These are phyloP conservation scores for Trissonchulus sp. DNA, from an alignment of 2,888 invertebrate genomes.

Conservation along the genomic window DNA sequence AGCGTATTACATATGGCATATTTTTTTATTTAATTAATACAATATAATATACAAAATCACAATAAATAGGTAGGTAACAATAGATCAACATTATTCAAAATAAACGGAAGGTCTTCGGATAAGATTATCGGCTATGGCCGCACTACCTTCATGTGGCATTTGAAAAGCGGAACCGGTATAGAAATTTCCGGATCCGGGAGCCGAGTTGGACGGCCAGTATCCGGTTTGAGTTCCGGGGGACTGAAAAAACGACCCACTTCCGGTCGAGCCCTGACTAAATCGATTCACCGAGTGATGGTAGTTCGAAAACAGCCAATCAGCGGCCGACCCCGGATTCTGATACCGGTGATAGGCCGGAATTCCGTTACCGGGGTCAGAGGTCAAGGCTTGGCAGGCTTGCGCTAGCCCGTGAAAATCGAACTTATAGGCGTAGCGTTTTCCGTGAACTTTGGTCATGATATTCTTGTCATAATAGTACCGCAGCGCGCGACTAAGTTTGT, in stretches of 20 bases:
- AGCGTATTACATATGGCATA: no score
- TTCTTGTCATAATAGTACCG: slow-evolving; percentile 97
- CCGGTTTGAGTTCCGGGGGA: no score
- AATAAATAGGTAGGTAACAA: no score
- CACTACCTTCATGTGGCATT: no score
- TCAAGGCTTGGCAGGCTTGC: slow-evolving; percentile 4
- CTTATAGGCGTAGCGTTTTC: slow-evolving; percentile 88
- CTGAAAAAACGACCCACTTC: neutral
- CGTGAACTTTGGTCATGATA: slow-evolving; percentile 94
- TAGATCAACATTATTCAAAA: no score
- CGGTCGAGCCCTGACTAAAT: neutral
- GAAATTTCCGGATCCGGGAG: no score
- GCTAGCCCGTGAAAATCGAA: slow-evolving; percentile 68
- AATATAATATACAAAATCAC: no score
- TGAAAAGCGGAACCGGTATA: no score
- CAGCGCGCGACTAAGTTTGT: slow-evolving; percentile 80
- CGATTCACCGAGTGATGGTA: neutral
- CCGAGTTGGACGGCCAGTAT: no score
- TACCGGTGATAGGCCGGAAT: neutral
- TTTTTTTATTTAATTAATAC: no score
- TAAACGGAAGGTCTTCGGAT: no score
- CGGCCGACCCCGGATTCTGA: neutral
- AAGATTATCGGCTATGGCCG: no score
- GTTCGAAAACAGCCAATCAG: neutral
- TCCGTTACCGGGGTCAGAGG: neutral